Percentiles rank a stretch among this genome's conserved stretches.
These are phyloP conservation scores for Selene dorsalis DNA, from an alignment of 2,797 vertebrate genomes.

Conservation along the genomic window DNA sequence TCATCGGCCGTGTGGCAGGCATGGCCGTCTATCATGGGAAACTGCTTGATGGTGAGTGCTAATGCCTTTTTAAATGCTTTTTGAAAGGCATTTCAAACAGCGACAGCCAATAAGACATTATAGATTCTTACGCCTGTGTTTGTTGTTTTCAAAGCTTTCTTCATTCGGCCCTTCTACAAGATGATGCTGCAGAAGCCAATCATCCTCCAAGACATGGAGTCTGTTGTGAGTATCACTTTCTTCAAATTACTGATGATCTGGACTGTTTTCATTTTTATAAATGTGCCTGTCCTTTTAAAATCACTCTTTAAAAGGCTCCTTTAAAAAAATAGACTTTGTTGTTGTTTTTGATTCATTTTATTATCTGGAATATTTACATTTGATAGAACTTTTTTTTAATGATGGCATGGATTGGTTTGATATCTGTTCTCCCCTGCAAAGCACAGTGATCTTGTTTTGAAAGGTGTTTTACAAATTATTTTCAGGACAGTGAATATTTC, in stretches of 20 bases:
- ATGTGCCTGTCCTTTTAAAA: neutral
- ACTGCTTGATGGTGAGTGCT: conserved; percentile 92
- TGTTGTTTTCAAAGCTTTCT: conserved; percentile 87
- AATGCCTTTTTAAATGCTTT: neutral
- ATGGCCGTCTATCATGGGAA: conserved; percentile 99
- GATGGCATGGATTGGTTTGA: too few relatives aligned
- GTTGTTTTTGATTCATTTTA: neutral
- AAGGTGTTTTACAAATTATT: neutral
- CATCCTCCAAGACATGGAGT: conserved; percentile 96
- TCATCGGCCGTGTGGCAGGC: conserved; percentile 97
- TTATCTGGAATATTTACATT: neutral
- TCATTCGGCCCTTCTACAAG: conserved; percentile 98
- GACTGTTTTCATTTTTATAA: neutral
- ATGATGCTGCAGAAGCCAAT: conserved; percentile 99
- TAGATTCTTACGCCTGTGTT: conserved; percentile 22
- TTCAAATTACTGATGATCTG: neutral
- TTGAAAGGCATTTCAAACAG: neutral
- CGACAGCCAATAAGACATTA: neutral
- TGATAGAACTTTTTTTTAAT: neutral
- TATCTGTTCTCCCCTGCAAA: neutral
- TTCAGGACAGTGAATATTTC: conserved; percentile 96
- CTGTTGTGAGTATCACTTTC: conserved; percentile 88
- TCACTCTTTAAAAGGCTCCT: neutral
- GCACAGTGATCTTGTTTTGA: neutral
- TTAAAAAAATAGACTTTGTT: neutral